Percentiles rank a stretch among this genome's conserved stretches.
Conservation (phyloP, 23 tunicate species). For the Diplosoma virens region DNA sequence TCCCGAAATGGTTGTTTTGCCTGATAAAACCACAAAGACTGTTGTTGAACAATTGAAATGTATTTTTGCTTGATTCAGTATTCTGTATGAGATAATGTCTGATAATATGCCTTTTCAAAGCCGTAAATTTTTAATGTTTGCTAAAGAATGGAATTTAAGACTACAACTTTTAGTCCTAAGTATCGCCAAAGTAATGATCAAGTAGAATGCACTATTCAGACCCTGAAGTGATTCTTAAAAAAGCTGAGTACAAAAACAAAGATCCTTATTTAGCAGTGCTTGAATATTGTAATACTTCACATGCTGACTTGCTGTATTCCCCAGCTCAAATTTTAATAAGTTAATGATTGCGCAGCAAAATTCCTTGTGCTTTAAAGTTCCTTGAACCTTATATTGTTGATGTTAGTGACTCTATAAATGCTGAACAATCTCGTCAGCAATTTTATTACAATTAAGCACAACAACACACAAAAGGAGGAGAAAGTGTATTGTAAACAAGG, state of each 20-base stretch:
- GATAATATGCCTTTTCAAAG: constrained; percentile 43
- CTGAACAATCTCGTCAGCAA: constrained; percentile 6
- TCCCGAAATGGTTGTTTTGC: constrained; percentile 35
- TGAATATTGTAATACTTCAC: constrained; percentile 21
- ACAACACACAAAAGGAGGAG: no score
- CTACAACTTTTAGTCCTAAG: constrained; percentile 27
- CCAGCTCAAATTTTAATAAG: constrained; percentile 24
- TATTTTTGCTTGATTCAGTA: constrained; percentile 37
- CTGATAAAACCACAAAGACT: constrained; percentile 32
- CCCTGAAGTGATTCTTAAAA: constrained; percentile 25
- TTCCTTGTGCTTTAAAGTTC: background rate
- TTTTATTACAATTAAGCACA: constrained; percentile 8
- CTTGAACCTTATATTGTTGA: constrained; percentile 27
- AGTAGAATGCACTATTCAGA: constrained; percentile 26
- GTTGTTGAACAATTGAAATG: constrained; percentile 4
- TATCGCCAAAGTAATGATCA: constrained; percentile 35
- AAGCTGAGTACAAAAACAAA: constrained; percentile 8
- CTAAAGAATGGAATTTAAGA: constrained; percentile 16
- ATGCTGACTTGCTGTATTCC: constrained; percentile 10
- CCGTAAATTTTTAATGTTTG: constrained; percentile 9
- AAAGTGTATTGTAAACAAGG: no score
- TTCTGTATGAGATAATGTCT: constrained; percentile 9
- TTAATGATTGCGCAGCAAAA: constrained; percentile 1
- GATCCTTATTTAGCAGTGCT: constrained; percentile 30
- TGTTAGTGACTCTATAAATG: background rate